Evolutionary conservation across 1,140 invertebrate genomes (phyloP), one percentile per base, ranked within the genome.

Genomic region (Trichoplusia ni): DNA sequence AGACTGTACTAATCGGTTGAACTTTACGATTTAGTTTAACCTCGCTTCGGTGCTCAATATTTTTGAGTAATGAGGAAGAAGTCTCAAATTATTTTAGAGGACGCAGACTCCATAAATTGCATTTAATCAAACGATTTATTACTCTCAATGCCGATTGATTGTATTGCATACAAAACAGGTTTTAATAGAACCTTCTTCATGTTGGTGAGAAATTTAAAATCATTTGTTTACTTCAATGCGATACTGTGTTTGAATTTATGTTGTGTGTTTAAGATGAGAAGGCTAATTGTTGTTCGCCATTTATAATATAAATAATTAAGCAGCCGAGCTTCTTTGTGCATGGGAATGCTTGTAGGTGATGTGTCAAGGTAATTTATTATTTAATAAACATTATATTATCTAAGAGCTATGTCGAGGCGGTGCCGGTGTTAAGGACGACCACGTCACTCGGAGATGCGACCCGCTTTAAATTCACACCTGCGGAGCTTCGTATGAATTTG

Each of bases 401-500:
- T 23, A 42, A 42, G 27, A 44, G 9, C 62, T 67, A 64, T 56
- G 64, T 56, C 51, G 63, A 62, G 29, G 40, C 38, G 23, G 64
- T 74, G 73, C 33, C n/a, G n/a, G 38, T 54, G 49, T 69, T 78
- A 74, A 78, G 75, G 73, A 74, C 75, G 38, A 11, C 51, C 13
- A 49, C 73, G 49, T 61, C 65, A 63, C 53, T 37, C 14, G 56
- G 16, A 47, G 56, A 60, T 56, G 58, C 58, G 67, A 47, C 49
- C 58, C 54, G 61, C 29, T 58, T 64, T 49, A 38, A 9, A 9
- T 37, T 56, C 44, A 18, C 53, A 69, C 54, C 47, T 59, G 37
- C 54, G 13, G 8, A 3, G 8, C 18, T 13, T n/a, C 8, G 16
- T 33, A 7, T 11, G 18, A 35, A 19, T n/a, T 35, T 51, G 6